Conservation (phyloP, 2,113 vertebrate species). For the Typhlomys cinereus region DNA sequence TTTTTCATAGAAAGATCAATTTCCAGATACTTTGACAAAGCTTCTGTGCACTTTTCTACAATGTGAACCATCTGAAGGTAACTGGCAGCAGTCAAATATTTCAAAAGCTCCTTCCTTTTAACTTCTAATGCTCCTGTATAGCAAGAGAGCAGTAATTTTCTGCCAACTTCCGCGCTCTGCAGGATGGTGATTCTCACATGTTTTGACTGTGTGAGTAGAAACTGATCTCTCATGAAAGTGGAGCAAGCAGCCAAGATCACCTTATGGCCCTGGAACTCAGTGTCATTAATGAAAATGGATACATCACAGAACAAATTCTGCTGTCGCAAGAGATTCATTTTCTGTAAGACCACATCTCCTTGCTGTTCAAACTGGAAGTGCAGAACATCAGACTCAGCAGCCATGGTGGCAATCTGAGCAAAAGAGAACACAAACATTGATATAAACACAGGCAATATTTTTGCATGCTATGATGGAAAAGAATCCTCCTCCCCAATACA, state of each 20-base stretch:
- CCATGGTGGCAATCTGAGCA: conserved; percentile 81
- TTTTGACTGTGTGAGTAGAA: conserved; percentile 88
- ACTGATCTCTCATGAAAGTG: conserved; percentile 90
- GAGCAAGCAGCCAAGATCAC: conserved; percentile 90
- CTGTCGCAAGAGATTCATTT: conserved; percentile 90
- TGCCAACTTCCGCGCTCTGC: conserved; percentile 89
- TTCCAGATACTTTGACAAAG: conserved; percentile 87
- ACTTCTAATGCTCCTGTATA: conserved; percentile 90
- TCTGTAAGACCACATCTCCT: conserved; percentile 87
- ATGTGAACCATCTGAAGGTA: conserved; percentile 92
- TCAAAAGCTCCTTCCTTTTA: conserved; percentile 88
- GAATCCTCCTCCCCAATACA: neutral
- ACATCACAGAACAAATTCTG: conserved; percentile 91
- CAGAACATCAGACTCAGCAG: conserved; percentile 87
- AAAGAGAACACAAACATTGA: conserved; percentile 42
- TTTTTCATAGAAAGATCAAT: conserved; percentile 84
- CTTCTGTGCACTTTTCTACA: conserved; percentile 90
- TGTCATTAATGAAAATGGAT: conserved; percentile 89
- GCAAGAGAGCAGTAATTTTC: conserved; percentile 88
- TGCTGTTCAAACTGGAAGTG: conserved; percentile 90
- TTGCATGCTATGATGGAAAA: neutral
- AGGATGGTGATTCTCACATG: conserved; percentile 89
- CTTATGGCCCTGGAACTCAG: conserved; percentile 90
- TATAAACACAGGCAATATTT: neutral
- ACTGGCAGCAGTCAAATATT: conserved; percentile 89